Evolutionary conservation across 2,113 vertebrate species (phyloP), one percentile per base, ranked within the genome.

Genomic region (Euleptes europaea): DNA sequence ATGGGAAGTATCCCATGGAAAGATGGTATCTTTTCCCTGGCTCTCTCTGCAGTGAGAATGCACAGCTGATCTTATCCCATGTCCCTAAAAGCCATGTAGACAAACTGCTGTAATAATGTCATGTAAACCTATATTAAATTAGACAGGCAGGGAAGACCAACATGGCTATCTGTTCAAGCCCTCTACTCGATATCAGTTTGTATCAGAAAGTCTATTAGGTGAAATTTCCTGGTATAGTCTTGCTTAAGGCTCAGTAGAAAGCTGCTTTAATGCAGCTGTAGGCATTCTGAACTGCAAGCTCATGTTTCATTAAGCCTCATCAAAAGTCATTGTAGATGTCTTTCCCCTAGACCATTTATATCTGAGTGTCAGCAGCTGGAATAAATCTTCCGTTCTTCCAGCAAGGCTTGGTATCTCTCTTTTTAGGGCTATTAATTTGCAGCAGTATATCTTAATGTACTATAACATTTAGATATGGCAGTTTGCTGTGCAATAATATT

Each of bases 381-480:
- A 31, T 82, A 73, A 19, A 84, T 65, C n/a, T 91, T 71, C 57
- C 84, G 60, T 38, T 60, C 80, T 84, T 82, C 89, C 79, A 67
- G 67, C 71, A 86, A 86, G 71, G 86, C 84, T 92, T 81, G 57
- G 89, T 88, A 84, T 85, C 69, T 69, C 88, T 87, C 80, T 72
- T 70, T 84, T 67, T 90, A 90, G 87, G 86, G 73, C 83, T 91
- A 84, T 92, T 91, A 92, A 92, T 90, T 93, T 89, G 79, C 85
- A 70, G 88, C 65, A 73, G 63, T 87, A 57, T 84, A 76, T 83
- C 89, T 91, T 92, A 93, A 93, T 91, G 88, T 78, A 89, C 77
- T 88, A 82, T 91, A 90, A 90, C 87, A 92, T 89, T 92, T 80
- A 90, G 84, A 89, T 85, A 83, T 87, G 73, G 65, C 87, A 91